Base-by-base conservation (phyloP, 2,797 vertebrate species). In the Oreortyx pictus region DNA sequence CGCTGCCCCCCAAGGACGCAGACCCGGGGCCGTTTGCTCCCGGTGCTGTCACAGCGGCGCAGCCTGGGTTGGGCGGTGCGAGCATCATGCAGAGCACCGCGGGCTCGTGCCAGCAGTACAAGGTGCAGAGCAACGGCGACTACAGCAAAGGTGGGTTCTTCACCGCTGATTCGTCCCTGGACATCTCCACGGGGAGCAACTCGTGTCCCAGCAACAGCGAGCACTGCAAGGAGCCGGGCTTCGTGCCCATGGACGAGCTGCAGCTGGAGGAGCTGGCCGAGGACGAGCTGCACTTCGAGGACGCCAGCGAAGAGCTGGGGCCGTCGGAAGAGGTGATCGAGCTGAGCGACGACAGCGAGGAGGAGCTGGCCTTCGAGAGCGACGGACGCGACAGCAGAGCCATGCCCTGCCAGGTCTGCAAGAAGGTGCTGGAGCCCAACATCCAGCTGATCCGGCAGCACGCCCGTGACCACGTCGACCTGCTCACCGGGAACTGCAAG, bases 201-300 rank as follows among this genome's bases (percentile, higher is more conserved):
- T 97, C 97, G 47, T 98, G 97, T 43, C 94, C 97, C 92, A 97
- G 97, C 93, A 97, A 95, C 91, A 98, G 97, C 0, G 97, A 98
- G 89, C 97, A 97, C 86, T 95, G 96, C 96, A 97, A 94, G 94
- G 98, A 98, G 57, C 96, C 93, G 5, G 96, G 96, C 0, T 98
- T 98, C 11, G 98, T 97, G 76, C 97, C 94, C 70, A 94, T 97
- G 96, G 97, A 97, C 4, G 98, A 98, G 71, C 98, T 98, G 1
- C 98, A 97, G 67, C 97, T 98, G 67, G 98, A 97, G 12, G 95
- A 98, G 52, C 78, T 95, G 90, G 98, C 88, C 20, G 98, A 97
- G 52, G 99, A 98, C 0, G 98, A 99, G n/a, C 97, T 98, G 94
- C 98, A 98, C 84, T 98, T 99, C 59, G 99, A 99, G 91, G 99